phyloP scores from a whole-genome alignment of 2,797 vertebrate genomes.

The Anabacerthia variegaticeps region DNA sequence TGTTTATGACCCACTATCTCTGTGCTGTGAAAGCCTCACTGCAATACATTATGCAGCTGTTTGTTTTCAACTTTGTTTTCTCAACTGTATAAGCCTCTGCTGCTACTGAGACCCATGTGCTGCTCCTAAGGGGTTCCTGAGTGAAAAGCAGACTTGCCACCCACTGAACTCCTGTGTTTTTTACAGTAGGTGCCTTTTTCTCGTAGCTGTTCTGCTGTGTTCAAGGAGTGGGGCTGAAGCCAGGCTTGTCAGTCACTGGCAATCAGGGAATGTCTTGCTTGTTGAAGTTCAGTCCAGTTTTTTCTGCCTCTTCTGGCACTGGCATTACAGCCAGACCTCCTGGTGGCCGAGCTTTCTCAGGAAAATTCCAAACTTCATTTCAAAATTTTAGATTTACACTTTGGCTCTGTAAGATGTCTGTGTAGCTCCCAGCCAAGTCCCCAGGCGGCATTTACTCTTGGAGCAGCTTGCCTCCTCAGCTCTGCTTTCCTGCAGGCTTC shows the following conservation, averaged over 20 bases:
- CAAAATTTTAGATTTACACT: constrained; percentile 59
- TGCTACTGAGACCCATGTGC: constrained; percentile 18
- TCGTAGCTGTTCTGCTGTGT: neutral
- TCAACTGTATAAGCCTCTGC: constrained; percentile 45
- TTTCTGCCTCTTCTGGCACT: constrained; percentile 23
- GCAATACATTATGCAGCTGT: constrained; percentile 63
- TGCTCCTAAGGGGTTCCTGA: constrained; percentile 7
- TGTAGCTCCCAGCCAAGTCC: constrained; percentile 49
- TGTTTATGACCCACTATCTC: constrained; percentile 69
- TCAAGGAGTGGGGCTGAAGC: neutral
- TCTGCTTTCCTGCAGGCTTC: constrained; percentile 47
- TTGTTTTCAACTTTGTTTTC: constrained; percentile 70
- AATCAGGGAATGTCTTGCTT: neutral
- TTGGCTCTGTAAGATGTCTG: constrained; percentile 14
- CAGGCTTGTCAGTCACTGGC: constrained; percentile 8
- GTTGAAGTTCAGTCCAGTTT: constrained; percentile 40
- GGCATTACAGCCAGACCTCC: constrained; percentile 31
- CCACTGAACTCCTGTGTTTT: neutral
- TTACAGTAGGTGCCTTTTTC: neutral
- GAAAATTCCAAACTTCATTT: constrained; percentile 64
- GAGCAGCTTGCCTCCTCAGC: constrained; percentile 24
- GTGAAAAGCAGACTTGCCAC: neutral
- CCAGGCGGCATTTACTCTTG: constrained; percentile 52
- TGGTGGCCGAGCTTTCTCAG: constrained; percentile 4
- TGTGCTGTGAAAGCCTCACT: constrained; percentile 42